Evolutionary conservation across 2,888 invertebrate genomes (phyloP), one percentile per base, ranked within the genome.

Genomic region (Thyatira batis): DNA sequence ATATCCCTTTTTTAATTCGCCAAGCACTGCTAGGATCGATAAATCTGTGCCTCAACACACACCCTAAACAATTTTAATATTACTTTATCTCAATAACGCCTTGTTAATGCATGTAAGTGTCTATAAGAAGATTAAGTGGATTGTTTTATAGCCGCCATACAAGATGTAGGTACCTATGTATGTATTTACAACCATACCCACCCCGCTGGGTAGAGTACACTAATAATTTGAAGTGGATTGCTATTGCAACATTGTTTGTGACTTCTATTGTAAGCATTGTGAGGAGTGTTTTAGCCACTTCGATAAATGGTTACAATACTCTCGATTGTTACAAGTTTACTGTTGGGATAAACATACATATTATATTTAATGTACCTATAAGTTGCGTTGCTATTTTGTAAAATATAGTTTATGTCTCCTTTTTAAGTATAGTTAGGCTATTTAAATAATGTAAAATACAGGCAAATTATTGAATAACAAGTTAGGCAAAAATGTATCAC

Each of bases 161-260:
- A 56, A 33, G n/a, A 33, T 33, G 39, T 39, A 17, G 13, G 13
- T 39, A 39, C 11, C 23, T 60, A 57, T 57, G 60, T 57, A 63
- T 50, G 54, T 65, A 59, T 65, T 63, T 65, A 65, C 58, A 53
- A 59, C 60, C 55, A 65, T 57, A 53, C 58, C 60, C 55, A 54
- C 63, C 55, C 50, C 52, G 49, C 51, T 49, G 62, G 61, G 65
- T 67, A 60, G 6, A 68, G 65, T 62, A 68, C 60, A 71, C 68
- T 72, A 72, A 76, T 78, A 72, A 73, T 67, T 69, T 75, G 68
- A 69, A 75, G 73, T 78, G 71, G 71, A 76, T 74, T 69, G 67
- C 58, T 63, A 59, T 69, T 71, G 67, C 69, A 68, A 66, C 72
- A 63, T 67, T 73, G 77, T 78, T 69, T 73, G 60, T 61, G 59